Evolutionary conservation across 2,797 vertebrate genomes (phyloP).

Genomic region (Gastrophryne carolinensis): DNA sequence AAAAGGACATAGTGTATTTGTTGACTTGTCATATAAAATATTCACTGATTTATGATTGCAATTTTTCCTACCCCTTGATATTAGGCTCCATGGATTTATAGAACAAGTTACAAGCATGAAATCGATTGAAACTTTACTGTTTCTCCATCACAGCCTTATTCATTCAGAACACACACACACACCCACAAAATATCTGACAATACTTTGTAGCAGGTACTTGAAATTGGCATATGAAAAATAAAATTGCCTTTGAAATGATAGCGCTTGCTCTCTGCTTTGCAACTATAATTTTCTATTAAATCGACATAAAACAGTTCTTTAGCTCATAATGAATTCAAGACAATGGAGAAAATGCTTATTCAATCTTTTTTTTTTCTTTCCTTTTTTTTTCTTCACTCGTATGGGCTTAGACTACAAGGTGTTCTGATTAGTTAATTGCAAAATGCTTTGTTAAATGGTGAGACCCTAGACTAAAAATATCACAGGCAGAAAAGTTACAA

Average conservation of each 20-base stretch:
- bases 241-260: slow-evolving; percentile 49
- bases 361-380: slow-evolving; percentile 23
- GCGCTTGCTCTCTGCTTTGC: slow-evolving; percentile 41
- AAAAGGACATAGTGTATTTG: slow-evolving; percentile 47
- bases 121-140: slow-evolving; percentile 48
- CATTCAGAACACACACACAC: slow-evolving; percentile 22
- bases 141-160: slow-evolving; percentile 46
- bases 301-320: slow-evolving; percentile 40
- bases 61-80: slow-evolving; percentile 49
- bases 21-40: slow-evolving; percentile 53
- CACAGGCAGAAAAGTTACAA: not conserved
- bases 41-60: slow-evolving; percentile 51
- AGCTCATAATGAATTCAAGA: slow-evolving; percentile 41
- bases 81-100: slow-evolving; percentile 50
- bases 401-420: slow-evolving; percentile 24
- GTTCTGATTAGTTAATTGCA: slow-evolving; percentile 45
- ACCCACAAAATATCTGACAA: slow-evolving; percentile 37
- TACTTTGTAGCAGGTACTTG: slow-evolving; percentile 48
- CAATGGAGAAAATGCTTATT: slow-evolving; percentile 34
- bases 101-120: slow-evolving; percentile 53
- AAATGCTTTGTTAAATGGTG: slow-evolving; percentile 20
- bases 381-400: not conserved
- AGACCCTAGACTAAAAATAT: slow-evolving; percentile 19
- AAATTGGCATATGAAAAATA: slow-evolving; percentile 50
- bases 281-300: slow-evolving; percentile 44